Evolutionary conservation across 2,888 invertebrate genomes (phyloP).

Genomic region (Celastrina argiolus): DNA sequence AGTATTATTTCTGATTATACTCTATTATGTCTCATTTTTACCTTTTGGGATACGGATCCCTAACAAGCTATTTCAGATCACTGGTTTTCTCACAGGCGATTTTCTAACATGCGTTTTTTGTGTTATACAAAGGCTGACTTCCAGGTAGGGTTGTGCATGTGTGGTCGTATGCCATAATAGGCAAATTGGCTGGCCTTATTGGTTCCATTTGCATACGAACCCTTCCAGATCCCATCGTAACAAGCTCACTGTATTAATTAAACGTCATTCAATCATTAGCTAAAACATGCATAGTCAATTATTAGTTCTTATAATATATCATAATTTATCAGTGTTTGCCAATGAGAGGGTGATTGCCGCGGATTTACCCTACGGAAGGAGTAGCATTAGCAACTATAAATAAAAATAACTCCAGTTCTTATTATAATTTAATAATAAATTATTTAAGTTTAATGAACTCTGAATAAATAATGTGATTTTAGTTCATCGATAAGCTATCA

Average conservation of each 20-base stretch:
- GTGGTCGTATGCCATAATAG: neutral
- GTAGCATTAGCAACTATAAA: no score
- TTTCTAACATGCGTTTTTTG: neutral
- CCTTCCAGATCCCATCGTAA: neutral
- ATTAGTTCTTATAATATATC: no score
- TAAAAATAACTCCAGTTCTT: no score
- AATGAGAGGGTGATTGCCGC: no score
- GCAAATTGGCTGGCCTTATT: slow-evolving; percentile 6
- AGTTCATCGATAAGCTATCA: slow-evolving; percentile 9
- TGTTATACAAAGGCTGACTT: neutral
- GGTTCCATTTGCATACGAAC: slow-evolving; percentile 1
- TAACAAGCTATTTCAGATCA: neutral
- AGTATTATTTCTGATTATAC: no score
- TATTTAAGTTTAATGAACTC: neutral
- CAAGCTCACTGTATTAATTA: neutral
- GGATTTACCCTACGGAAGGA: no score
- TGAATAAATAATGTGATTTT: neutral
- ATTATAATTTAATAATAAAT: neutral
- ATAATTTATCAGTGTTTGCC: no score
- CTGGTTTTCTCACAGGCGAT: neutral
- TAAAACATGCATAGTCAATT: neutral
- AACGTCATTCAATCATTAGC: neutral
- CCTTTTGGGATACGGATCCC: neutral
- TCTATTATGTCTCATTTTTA: no score
- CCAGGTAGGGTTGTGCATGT: neutral